Evolutionary conservation across 2,113 vertebrate genomes (phyloP).

Genomic region (Amazona vittata): DNA sequence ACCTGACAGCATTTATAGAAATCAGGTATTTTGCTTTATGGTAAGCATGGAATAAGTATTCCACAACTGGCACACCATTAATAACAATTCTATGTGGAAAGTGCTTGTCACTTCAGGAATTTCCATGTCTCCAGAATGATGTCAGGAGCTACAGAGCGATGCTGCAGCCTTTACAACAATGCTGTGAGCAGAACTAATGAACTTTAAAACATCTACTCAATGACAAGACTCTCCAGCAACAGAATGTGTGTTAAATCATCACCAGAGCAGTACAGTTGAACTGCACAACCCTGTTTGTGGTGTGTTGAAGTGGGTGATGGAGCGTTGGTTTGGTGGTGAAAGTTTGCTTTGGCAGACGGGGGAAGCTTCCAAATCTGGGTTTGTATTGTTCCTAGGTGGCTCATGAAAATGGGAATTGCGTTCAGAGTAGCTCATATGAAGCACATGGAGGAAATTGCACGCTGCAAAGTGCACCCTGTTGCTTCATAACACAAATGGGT

Average conservation of each 20-base stretch:
- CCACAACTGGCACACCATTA: not conserved
- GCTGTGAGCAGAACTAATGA: not conserved
- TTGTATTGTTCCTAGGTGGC: not conserved
- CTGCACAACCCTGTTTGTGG: not conserved
- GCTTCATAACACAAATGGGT: not conserved
- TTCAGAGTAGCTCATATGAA: not conserved
- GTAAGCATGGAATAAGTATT: not conserved
- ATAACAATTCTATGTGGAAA: not conserved
- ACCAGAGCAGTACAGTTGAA: not conserved
- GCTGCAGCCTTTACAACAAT: not conserved
- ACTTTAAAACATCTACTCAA: not conserved
- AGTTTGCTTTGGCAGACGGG: not conserved
- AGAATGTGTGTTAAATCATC: fast-evolving
- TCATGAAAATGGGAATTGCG: not conserved
- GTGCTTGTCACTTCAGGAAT: not conserved
- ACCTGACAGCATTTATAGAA: not conserved
- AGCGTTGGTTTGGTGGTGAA: not conserved
- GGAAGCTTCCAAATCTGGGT: not conserved
- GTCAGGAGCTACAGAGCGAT: not conserved
- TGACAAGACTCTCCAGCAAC: not conserved
- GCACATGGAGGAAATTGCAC: not conserved
- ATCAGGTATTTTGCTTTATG: not conserved
- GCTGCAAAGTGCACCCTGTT: not conserved
- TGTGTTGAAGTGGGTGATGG: too few relatives aligned
- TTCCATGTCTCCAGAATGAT: not conserved